Conservation (phyloP, 2,113 vertebrate species). For the Fulica atra region DNA sequence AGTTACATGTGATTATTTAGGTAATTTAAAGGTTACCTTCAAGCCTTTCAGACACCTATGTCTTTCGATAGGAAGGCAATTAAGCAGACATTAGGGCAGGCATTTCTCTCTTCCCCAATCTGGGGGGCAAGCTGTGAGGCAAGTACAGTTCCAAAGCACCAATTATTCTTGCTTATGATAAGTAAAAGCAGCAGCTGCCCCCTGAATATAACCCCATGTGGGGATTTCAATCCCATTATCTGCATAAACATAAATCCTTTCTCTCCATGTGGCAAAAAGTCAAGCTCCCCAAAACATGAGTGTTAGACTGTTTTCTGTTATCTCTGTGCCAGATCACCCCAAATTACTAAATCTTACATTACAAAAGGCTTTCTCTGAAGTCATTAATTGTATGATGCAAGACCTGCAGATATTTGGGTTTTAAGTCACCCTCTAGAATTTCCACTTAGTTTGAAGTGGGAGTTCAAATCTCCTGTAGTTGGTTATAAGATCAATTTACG, state of each 20-base stretch:
- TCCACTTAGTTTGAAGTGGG: background rate
- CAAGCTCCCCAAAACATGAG: background rate
- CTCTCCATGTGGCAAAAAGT: background rate
- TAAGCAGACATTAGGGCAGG: background rate
- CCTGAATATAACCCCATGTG: background rate
- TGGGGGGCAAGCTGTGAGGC: background rate
- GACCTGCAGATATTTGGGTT: background rate
- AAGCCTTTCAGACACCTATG: background rate
- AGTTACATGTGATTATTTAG: background rate
- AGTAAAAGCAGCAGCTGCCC: slow-evolving; percentile 44
- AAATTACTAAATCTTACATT: background rate
- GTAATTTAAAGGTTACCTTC: background rate
- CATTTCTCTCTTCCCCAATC: background rate
- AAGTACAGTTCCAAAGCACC: slow-evolving; percentile 12
- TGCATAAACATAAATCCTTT: slow-evolving; percentile 43
- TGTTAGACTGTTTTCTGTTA: background rate
- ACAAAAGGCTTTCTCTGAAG: background rate
- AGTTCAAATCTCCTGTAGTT: background rate
- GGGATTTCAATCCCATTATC: slow-evolving; percentile 22
- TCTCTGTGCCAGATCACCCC: background rate
- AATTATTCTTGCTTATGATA: slow-evolving; percentile 16
- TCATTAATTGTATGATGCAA: background rate
- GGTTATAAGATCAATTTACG: background rate
- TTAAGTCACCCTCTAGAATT: background rate
- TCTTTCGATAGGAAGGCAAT: background rate